Conservation (phyloP, 2,113 vertebrate species). For the Mixornis gularis region DNA sequence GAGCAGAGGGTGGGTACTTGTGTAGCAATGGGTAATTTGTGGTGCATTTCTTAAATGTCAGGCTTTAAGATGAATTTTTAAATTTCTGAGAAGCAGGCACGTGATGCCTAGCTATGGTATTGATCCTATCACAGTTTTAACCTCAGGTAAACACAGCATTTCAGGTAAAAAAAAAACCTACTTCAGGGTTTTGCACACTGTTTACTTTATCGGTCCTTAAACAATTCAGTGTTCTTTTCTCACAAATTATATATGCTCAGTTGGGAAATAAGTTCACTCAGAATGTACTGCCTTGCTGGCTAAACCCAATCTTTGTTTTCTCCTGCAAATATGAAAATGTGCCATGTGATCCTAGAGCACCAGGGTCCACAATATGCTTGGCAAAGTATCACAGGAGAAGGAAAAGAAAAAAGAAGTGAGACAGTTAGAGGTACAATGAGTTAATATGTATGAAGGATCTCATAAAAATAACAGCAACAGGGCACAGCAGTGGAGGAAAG, state of each 20-base stretch:
- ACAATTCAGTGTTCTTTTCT: background rate
- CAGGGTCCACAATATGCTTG: background rate
- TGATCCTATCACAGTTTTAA: background rate
- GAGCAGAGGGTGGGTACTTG: background rate
- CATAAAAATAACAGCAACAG: conserved; percentile 7
- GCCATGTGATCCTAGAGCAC: background rate
- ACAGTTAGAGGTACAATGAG: background rate
- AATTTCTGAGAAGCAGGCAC: background rate
- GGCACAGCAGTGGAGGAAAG: background rate
- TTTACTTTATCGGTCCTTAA: background rate
- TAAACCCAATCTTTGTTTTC: background rate
- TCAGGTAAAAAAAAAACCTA: background rate
- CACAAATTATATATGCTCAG: background rate
- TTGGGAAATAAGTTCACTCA: background rate
- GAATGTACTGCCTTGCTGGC: background rate
- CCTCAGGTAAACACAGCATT: background rate
- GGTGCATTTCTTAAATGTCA: background rate
- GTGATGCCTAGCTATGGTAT: background rate
- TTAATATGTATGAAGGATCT: conserved; percentile 14
- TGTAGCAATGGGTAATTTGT: background rate
- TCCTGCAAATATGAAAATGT: background rate
- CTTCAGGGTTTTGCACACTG: background rate
- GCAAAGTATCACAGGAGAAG: background rate
- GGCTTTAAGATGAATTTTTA: background rate
- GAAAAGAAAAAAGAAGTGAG: background rate